Percentiles rank a stretch among this genome's conserved stretches.
Evolutionary conservation across 2,797 vertebrate genomes (phyloP).

Genomic region (Lemur catta): DNA sequence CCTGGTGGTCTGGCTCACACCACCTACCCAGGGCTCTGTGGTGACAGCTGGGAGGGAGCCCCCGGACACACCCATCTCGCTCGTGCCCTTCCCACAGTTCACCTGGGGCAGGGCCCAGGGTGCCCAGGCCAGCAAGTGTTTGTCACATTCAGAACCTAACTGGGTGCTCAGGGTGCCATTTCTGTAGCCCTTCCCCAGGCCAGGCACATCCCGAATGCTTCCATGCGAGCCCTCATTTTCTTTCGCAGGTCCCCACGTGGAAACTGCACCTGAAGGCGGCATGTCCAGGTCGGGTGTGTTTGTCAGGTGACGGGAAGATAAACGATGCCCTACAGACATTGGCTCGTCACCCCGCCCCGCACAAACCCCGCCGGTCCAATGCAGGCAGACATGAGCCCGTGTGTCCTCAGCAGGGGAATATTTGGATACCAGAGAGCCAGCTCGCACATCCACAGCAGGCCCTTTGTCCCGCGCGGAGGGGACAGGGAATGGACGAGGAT

Average conservation of each 20-base stretch:
- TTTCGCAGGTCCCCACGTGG: background rate
- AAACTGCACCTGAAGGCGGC: background rate
- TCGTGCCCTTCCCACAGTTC: accelerated
- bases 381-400: background rate
- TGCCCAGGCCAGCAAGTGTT: accelerated
- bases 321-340: accelerated
- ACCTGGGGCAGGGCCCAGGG: background rate
- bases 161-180: accelerated
- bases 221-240: accelerated
- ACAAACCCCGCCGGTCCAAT: background rate
- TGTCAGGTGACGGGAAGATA: background rate
- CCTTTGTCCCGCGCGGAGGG: constrained; percentile 30
- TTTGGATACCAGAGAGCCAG: background rate
- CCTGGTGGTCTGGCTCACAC: background rate
- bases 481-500: background rate
- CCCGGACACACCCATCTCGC: background rate
- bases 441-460: background rate
- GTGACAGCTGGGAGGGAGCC: background rate
- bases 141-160: background rate
- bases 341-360: background rate
- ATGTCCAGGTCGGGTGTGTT: background rate
- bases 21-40: background rate
- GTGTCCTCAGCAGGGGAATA: background rate
- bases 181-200: background rate
- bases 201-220: accelerated